Conservation (phyloP, 2,797 vertebrate genomes). For the Myotis planiceps region DNA sequence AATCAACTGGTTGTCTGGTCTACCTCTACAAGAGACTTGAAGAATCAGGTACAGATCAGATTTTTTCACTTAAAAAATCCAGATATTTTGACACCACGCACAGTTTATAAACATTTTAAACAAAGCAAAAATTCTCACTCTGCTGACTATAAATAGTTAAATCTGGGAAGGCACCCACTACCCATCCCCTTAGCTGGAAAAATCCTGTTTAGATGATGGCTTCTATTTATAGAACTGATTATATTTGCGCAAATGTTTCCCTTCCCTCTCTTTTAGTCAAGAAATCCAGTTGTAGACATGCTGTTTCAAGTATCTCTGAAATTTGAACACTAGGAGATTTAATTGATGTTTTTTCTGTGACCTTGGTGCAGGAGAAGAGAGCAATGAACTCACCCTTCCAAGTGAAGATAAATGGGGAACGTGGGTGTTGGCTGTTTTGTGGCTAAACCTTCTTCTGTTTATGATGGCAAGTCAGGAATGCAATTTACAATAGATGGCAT, state of each 20-base stretch:
- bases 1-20: slow-evolving; percentile 51
- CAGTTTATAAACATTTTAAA: not conserved
- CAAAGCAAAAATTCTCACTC: not conserved
- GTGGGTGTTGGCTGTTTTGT: slow-evolving; percentile 31
- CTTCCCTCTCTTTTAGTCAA: slow-evolving; percentile 61
- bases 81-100: slow-evolving; percentile 12
- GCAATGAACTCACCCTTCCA: slow-evolving; percentile 45
- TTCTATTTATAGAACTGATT: slow-evolving; percentile 52
- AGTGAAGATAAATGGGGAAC: slow-evolving; percentile 66
- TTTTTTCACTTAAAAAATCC: not conserved
- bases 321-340: slow-evolving; percentile 68
- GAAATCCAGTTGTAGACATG: slow-evolving; percentile 52
- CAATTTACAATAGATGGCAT: not conserved
- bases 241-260: slow-evolving; percentile 34
- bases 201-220: not conserved
- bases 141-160: not conserved
- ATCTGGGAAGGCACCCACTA: not conserved
- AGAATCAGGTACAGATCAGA: not conserved
- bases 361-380: slow-evolving; percentile 77
- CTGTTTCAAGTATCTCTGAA: slow-evolving; percentile 69
- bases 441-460: slow-evolving; percentile 60
- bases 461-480: not conserved
- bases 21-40: not conserved
- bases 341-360: slow-evolving; percentile 77
- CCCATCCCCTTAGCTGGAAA: not conserved